Conservation (phyloP, 2,888 invertebrate genomes). For the Cataglyphis albicans region DNA sequence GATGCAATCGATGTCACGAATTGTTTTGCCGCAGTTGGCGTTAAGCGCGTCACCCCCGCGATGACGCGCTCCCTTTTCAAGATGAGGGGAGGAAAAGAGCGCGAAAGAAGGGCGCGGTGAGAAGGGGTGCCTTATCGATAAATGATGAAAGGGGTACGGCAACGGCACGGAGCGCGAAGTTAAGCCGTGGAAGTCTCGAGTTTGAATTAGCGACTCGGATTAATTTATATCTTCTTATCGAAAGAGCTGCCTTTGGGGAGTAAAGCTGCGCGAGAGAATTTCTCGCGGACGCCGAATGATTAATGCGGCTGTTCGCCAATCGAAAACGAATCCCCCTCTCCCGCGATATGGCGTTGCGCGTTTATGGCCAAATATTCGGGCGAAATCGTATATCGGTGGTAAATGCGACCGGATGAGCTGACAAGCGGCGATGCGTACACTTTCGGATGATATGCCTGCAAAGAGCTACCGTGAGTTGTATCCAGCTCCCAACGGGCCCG, state of each 20-base stretch:
- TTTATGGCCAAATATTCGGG: constrained; percentile 66
- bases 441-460: not conserved
- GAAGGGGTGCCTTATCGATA: constrained; percentile 6
- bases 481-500: not conserved
- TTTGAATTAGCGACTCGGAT: constrained; percentile 43
- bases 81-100: not conserved
- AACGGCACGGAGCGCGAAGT: not conserved
- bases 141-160: constrained; percentile 23
- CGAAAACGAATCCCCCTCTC: constrained; percentile 50
- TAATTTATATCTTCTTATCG: constrained; percentile 50
- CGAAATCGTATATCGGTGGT: constrained; percentile 46
- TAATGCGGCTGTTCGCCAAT: constrained; percentile 65
- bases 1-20: constrained; percentile 30
- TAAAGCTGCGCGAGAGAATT: constrained; percentile 55
- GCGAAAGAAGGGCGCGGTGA: not conserved
- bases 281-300: constrained; percentile 64
- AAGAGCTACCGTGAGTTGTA: constrained; percentile 40
- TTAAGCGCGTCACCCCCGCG: not conserved
- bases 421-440: constrained; percentile 23
- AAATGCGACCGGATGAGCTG: constrained; percentile 46
- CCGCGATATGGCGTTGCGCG: constrained; percentile 61
- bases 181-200: constrained; percentile 25
- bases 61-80: constrained; percentile 7
- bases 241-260: not conserved
- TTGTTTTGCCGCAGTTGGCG: constrained; percentile 9